Evolutionary conservation across 2,113 vertebrate species (phyloP), one percentile per base, ranked within the genome.

Genomic region (Apteryx mantelli): DNA sequence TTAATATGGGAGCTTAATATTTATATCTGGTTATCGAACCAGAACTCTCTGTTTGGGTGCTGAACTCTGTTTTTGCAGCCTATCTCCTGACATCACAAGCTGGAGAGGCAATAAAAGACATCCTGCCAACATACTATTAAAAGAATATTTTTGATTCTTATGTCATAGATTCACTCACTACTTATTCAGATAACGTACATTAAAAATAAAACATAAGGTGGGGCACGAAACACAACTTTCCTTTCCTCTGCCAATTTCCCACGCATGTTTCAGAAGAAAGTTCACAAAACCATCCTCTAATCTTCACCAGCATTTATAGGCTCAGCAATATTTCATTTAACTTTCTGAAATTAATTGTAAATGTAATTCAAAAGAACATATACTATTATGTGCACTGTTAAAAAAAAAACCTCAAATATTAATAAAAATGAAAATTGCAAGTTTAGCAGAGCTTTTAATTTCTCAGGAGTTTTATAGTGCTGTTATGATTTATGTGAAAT

Each of bases 311-410:
- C 44, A 20, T 18, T 42, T 63, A 52, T 7, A 65, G 52, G 40
- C 17, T 81, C 80, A 70, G 68, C 73, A 92, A n/a, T 30, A 55
- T 8, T 61, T 34, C 58, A 11, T 1, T 53, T 11, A 36, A 24
- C 48, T 38, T 38, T 17, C 50, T 66, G 73, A 66, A 77, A 30
- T 44, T 4, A 76, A 5, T 18, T 46, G 3, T 1, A 48, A 61
- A 24, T 34, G 42, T 2, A 75, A 68, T 25, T 53, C 12, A 16
- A 13, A 15, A 61, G 11, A 46, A 79, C 53, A 26, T 3, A 25
- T 24, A 28, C 36, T 19, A 26, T 5, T 19, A 17, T 4, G 5
- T 13, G 25, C 0, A 1, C 1, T 17, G 42, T 19, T 93, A 2
- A 71, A 50, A 36, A 55, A 25, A 12, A 28, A 28, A 7, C 52